phyloP scores from a whole-genome alignment of 2,888 invertebrate genomes.

The Tetragnatha montana region DNA sequence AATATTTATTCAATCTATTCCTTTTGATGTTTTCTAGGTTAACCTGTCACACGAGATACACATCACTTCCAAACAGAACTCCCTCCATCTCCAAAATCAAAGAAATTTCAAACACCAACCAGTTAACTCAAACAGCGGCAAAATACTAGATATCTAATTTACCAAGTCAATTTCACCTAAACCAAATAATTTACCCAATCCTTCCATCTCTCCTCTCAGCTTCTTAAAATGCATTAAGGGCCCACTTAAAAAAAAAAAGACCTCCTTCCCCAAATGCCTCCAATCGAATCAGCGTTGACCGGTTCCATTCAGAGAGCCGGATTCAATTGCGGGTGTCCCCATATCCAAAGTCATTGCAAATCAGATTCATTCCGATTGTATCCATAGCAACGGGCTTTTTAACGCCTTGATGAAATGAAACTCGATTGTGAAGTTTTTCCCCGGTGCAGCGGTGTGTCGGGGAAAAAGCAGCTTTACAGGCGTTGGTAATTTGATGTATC shows the following conservation, averaged over 20 bases:
- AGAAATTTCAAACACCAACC: not conserved
- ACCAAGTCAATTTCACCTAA: not conserved
- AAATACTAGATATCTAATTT: not conserved
- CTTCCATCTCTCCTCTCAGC: not conserved
- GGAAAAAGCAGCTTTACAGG: not conserved
- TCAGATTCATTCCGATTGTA: constrained; percentile 58
- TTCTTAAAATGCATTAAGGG: constrained; percentile 17
- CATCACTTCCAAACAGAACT: too few species aligned
- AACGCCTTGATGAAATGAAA: constrained; percentile 39
- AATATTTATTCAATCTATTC: too few species aligned
- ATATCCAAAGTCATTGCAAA: constrained; percentile 61
- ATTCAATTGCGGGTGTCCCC: constrained; percentile 55
- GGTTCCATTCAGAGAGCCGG: constrained; percentile 13
- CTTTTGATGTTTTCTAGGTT: too few species aligned
- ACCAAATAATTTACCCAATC: constrained; percentile 2
- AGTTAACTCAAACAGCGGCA: not conserved
- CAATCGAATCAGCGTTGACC: constrained; percentile 59
- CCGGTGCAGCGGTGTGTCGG: not conserved
- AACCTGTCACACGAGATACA: too few species aligned
- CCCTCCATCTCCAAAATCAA: not conserved
- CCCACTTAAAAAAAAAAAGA: constrained; percentile 21
- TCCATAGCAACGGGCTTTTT: constrained; percentile 66
- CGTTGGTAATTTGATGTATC: constrained; percentile 40
- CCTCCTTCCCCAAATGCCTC: constrained; percentile 17
- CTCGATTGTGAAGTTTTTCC: constrained; percentile 63